Conservation (phyloP, 2,888 invertebrate species). For the Euspilapteryx auroguttella region DNA sequence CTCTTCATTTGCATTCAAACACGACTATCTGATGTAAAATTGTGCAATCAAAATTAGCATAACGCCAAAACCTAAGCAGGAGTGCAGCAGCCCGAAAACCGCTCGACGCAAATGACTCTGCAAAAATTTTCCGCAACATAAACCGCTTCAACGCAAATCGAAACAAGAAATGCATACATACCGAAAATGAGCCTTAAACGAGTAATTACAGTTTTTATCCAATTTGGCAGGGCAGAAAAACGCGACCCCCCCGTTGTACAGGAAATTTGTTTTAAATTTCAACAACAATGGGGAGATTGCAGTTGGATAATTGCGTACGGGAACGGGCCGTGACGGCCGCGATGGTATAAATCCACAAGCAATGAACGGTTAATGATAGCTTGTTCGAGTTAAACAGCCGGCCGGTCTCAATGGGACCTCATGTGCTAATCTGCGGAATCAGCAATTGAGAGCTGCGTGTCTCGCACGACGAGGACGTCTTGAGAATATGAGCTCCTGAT, state of each 20-base stretch:
- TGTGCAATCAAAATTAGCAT: too few relatives aligned
- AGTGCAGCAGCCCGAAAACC: too few relatives aligned
- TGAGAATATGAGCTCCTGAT: too few relatives aligned
- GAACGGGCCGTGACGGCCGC: slow-evolving; percentile 42
- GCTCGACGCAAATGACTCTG: too few relatives aligned
- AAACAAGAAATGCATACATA: slow-evolving; percentile 24
- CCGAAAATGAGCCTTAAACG: slow-evolving; percentile 30
- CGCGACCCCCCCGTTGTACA: slow-evolving; percentile 47
- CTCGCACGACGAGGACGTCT: too few relatives aligned
- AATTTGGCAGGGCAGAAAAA: slow-evolving; percentile 56
- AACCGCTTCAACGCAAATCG: slow-evolving; percentile 22
- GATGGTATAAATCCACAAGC: slow-evolving; percentile 39
- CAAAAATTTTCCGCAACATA: slow-evolving; percentile 31
- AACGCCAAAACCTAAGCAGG: too few relatives aligned
- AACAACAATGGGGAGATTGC: slow-evolving; percentile 58
- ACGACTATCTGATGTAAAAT: too few relatives aligned
- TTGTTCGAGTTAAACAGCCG: slow-evolving; percentile 28
- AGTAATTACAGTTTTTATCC: slow-evolving; percentile 58
- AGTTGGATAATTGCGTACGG: slow-evolving; percentile 46
- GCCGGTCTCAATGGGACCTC: slow-evolving; percentile 29
- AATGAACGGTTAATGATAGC: slow-evolving; percentile 52
- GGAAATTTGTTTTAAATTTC: slow-evolving; percentile 61
- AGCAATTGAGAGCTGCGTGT: slow-evolving; percentile 36
- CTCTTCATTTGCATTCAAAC: too few relatives aligned
- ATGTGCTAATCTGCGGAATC: slow-evolving; percentile 18